A percentile compares a stretch with the other conserved stretches of the same genome.
These are phyloP conservation scores for honey bee (Apis mellifera) DNA, from an alignment of 1,140 invertebrate genomes.

Conservation along the genomic window Amel_HAv3.1 CM009935.2:8464001-8464500, in stretches of 20 bases:
- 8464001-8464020: constrained; percentile 18
- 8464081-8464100: background rate
- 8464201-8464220: constrained; percentile 13
- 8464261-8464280: constrained; percentile 19
- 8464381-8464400: background rate
- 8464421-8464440: too few species aligned
- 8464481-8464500: background rate
- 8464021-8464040: constrained; percentile 42
- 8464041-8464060: background rate
- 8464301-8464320: constrained; percentile 21
- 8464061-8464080: constrained; percentile 10
- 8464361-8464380: background rate
- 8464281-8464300: constrained; percentile 36
- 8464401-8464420: background rate
- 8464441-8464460: too few species aligned
- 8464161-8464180: constrained; percentile 31
- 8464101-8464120: constrained; percentile 22
- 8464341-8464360: constrained; percentile 16
- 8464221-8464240: background rate
- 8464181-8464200: constrained; percentile 30
- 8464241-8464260: constrained; percentile 6
- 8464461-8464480: background rate
- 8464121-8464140: constrained; percentile 17
- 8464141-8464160: constrained; percentile 33
- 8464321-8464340: background rate